A percentile compares a stretch with the other conserved stretches of the same genome.
phyloP scores from a whole-genome alignment of 1,140 invertebrate species.

The Uloborus diversus region DNA sequence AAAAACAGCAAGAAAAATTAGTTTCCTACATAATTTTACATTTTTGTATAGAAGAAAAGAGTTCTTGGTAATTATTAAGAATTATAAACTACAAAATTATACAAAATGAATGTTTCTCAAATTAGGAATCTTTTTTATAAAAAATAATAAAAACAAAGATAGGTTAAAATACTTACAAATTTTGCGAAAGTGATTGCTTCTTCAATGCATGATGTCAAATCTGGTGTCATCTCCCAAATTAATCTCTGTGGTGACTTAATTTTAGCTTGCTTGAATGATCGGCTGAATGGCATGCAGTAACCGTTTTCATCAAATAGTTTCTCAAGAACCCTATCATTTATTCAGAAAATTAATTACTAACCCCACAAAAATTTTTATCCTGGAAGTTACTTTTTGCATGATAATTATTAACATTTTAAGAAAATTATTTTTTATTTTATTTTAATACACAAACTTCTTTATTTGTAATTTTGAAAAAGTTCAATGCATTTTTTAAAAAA shows the following conservation, averaged over 20 bases:
- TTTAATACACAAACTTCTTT: neutral
- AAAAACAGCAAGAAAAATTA: no score
- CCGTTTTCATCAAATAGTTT: constrained; percentile 65
- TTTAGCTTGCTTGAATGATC: constrained; percentile 63
- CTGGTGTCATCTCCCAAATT: constrained; percentile 63
- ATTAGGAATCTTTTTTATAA: no score
- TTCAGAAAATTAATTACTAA: neutral
- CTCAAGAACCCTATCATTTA: constrained; percentile 62
- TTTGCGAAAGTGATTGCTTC: constrained; percentile 61
- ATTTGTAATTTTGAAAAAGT: neutral
- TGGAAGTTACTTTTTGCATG: no score
- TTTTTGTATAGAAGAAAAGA: no score
- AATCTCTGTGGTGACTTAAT: constrained; percentile 60
- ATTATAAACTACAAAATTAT: no score
- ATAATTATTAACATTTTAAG: neutral
- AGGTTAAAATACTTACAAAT: no score
- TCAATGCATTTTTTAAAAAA: no score
- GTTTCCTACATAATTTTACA: no score
- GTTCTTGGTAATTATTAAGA: no score
- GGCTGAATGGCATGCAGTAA: constrained; percentile 63
- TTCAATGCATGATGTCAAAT: constrained; percentile 60
- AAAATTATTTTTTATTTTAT: neutral
- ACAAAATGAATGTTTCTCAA: no score
- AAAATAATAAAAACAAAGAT: no score
- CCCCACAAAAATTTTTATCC: no score